These are phyloP conservation scores for Aotus griseimembra DNA, from an alignment of 2,797 vertebrate genomes.

Conservation along the genomic window DNA sequence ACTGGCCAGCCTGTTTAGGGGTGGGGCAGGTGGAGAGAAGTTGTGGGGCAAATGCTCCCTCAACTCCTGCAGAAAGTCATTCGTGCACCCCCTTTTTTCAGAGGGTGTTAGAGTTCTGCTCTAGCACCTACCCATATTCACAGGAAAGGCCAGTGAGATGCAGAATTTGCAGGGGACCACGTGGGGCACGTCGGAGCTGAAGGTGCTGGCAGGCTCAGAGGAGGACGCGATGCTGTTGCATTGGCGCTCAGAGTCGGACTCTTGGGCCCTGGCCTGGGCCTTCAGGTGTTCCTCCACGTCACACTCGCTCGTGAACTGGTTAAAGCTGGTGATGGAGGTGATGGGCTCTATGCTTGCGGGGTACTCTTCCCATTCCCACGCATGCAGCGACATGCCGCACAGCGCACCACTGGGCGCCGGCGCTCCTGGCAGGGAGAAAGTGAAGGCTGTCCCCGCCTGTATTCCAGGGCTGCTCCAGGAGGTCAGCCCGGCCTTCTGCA, in stretches of 20 bases:
- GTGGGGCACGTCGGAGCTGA: not conserved
- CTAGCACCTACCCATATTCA: not conserved
- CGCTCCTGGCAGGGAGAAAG: not conserved
- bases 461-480: not conserved
- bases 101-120: accelerated
- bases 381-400: not conserved
- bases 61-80: not conserved
- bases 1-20: not conserved
- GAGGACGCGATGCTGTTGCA: not conserved
- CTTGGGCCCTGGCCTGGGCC: not conserved
- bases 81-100: accelerated
- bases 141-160: conserved; percentile 77
- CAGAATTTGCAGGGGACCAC: conserved; percentile 72
- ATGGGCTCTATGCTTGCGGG: accelerated
- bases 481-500: not conserved
- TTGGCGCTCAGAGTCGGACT: not conserved
- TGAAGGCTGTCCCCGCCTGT: not conserved
- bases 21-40: not conserved
- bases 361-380: conserved; percentile 52
- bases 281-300: not conserved
- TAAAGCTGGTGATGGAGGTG: not conserved
- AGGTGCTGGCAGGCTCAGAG: accelerated
- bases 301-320: not conserved
- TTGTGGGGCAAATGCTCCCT: not conserved
- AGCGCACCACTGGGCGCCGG: not conserved